These are phyloP conservation scores for Drosophila mercatorum DNA, from an alignment of 2,888 invertebrate genomes.

Conservation along the genomic window DNA sequence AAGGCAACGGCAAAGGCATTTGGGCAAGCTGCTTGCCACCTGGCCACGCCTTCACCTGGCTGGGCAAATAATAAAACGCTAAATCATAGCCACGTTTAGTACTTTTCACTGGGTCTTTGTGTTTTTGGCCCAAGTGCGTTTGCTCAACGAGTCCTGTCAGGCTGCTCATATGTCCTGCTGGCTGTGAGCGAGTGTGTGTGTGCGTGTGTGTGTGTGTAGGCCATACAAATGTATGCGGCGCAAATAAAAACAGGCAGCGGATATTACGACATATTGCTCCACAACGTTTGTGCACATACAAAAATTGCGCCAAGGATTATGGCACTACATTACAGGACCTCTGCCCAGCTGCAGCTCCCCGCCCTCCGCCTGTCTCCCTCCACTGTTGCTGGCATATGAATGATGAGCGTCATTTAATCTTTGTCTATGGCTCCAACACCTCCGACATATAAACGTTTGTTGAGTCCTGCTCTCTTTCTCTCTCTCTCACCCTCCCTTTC, in stretches of 20 bases:
- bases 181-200: slow-evolving; percentile 8
- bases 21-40: slow-evolving; percentile 30
- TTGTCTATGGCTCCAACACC: slow-evolving; percentile 75
- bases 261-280: slow-evolving; percentile 80
- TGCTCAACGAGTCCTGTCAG: slow-evolving; percentile 53
- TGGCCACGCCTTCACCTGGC: slow-evolving; percentile 14
- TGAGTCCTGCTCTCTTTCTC: slow-evolving; percentile 14
- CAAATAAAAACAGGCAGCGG: slow-evolving; percentile 75
- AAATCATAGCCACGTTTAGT: slow-evolving; percentile 79
- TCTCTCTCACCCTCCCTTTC: not conserved
- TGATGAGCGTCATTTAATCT: slow-evolving; percentile 80
- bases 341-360: slow-evolving; percentile 16
- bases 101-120: slow-evolving; percentile 63
- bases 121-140: slow-evolving; percentile 39
- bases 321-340: slow-evolving; percentile 74
- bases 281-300: slow-evolving; percentile 58
- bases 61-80: slow-evolving; percentile 75
- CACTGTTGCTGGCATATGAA: slow-evolving; percentile 66
- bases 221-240: slow-evolving; percentile 56
- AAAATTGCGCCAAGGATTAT: slow-evolving; percentile 78
- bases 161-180: slow-evolving; percentile 63
- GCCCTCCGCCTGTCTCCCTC: not conserved
- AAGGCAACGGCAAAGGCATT: slow-evolving; percentile 9
- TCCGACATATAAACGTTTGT: slow-evolving; percentile 58
- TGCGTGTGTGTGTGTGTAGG: slow-evolving; percentile 31